phyloP scores from a whole-genome alignment of 2,797 vertebrate species.

The Spinibarbus caldwelli region DNA sequence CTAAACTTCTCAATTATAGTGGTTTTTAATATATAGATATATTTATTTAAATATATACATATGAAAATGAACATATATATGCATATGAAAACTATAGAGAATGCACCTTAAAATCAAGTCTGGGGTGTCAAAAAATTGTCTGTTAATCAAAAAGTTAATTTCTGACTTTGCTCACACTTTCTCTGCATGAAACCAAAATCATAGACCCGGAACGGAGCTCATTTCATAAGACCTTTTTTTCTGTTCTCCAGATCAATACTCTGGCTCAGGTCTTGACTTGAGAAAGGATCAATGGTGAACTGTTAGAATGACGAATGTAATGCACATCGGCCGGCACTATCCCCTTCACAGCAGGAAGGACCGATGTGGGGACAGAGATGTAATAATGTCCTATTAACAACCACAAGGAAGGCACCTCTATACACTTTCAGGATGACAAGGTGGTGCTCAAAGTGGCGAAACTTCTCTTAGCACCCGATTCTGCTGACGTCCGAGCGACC shows the following conservation, averaged over 20 bases:
- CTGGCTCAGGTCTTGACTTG: constrained; percentile 59
- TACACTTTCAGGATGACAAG: constrained; percentile 22
- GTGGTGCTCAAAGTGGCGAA: constrained; percentile 20
- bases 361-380: constrained; percentile 51
- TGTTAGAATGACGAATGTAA: constrained; percentile 72
- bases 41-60: not conserved
- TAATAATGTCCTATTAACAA: constrained; percentile 53
- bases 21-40: not conserved
- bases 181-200: constrained; percentile 14
- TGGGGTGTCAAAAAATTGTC: not conserved
- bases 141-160: not conserved
- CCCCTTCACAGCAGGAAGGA: constrained; percentile 44
- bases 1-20: not conserved
- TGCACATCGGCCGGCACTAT: constrained; percentile 55
- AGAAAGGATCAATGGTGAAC: constrained; percentile 72
- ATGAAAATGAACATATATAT: no score
- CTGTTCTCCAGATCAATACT: constrained; percentile 63
- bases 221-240: constrained; percentile 51
- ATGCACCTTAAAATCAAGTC: not conserved
- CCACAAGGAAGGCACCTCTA: constrained; percentile 20
- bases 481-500: constrained; percentile 8
- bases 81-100: not conserved
- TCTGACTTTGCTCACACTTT: constrained; percentile 2
- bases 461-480: constrained; percentile 47
- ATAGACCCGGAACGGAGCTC: constrained; percentile 36